Percentiles rank a stretch among this genome's conserved stretches.
These are phyloP conservation scores for Muschampia staudingeri DNA, from an alignment of 2,888 invertebrate genomes.

Conservation along the genomic window DNA sequence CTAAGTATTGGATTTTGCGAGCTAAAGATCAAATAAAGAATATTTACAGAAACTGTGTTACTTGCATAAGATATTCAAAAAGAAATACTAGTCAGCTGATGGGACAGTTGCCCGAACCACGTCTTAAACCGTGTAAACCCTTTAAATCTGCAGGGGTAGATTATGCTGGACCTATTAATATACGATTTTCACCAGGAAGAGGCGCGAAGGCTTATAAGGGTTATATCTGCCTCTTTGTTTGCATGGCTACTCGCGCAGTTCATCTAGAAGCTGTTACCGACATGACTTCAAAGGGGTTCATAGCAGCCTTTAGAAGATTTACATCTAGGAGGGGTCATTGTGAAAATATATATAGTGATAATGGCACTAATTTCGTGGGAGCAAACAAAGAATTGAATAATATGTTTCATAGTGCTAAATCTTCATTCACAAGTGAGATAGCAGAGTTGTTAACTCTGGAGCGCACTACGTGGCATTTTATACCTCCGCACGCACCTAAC, in stretches of 20 bases:
- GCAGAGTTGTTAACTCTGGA: no score
- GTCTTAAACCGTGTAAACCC: not conserved
- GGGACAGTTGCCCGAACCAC: not conserved
- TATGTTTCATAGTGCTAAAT: no score
- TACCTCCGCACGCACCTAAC: no score
- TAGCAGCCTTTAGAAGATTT: not conserved
- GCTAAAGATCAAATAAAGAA: not conserved
- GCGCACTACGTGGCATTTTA: no score
- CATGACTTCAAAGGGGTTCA: not conserved
- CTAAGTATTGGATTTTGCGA: slow-evolving; percentile 9
- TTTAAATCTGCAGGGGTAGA: not conserved
- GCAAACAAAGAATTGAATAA: no score
- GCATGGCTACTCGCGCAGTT: not conserved
- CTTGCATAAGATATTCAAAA: not conserved
- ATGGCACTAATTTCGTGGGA: not conserved
- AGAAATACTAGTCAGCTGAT: not conserved
- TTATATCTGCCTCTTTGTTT: slow-evolving; percentile 9
- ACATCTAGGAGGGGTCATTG: not conserved
- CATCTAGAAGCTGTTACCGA: not conserved
- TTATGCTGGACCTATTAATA: not conserved
- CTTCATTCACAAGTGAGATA: no score
- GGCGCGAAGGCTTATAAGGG: slow-evolving; percentile 35
- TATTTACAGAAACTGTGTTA: not conserved
- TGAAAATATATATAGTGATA: not conserved
- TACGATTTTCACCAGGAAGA: slow-evolving; percentile 3